These are phyloP conservation scores for Sebastes oblongus DNA, from an alignment of 2,797 vertebrate genomes.

Conservation along the genomic window DNA sequence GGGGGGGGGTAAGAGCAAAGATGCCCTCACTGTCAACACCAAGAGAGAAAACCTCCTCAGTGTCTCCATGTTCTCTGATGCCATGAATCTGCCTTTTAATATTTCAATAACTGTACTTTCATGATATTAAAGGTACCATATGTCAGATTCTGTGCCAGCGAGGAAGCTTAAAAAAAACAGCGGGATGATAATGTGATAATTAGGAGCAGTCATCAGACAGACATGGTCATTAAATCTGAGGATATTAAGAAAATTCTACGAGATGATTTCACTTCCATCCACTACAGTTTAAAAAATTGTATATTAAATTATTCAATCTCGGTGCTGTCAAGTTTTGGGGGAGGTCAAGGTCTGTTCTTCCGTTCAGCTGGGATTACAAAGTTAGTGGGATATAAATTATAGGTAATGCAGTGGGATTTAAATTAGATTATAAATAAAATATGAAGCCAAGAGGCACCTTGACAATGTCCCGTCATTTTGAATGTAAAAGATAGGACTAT, in stretches of 20 bases:
- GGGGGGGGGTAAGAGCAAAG: not conserved
- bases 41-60: not conserved
- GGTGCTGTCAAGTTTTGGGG: conserved; percentile 46
- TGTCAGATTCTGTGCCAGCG: conserved; percentile 4
- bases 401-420: conserved; percentile 60
- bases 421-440: conserved; percentile 74
- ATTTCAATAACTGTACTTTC: conserved; percentile 31
- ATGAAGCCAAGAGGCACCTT: conserved; percentile 63
- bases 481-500: conserved; percentile 47
- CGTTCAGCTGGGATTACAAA: conserved; percentile 52
- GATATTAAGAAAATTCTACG: conserved; percentile 61
- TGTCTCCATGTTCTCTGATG: not conserved
- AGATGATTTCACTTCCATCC: conserved; percentile 51
- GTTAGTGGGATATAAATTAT: conserved; percentile 66
- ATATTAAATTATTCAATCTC: conserved; percentile 70
- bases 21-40: not conserved
- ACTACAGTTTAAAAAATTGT: conserved; percentile 43
- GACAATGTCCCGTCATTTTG: conserved; percentile 37
- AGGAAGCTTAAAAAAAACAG: conserved; percentile 22
- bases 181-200: conserved; percentile 41
- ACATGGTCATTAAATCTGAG: conserved; percentile 61
- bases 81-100: conserved; percentile 9
- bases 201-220: conserved; percentile 49
- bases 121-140: conserved; percentile 26
- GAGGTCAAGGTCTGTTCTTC: conserved; percentile 54